Evolutionary conservation across 2,888 invertebrate species (phyloP).

Genomic region (Parasteatoda lunata): DNA sequence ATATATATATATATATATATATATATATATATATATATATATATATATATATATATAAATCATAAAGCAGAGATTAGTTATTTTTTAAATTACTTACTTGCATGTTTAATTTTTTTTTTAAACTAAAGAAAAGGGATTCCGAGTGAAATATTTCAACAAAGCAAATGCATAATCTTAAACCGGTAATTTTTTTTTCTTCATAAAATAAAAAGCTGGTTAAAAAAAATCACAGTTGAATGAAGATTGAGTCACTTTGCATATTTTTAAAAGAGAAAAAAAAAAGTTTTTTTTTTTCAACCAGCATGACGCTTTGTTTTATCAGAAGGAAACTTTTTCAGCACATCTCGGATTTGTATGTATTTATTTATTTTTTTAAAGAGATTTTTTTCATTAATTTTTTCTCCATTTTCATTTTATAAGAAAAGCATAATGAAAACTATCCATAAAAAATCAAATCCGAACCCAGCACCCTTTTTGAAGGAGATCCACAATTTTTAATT

Average conservation of each 20-base stretch:
- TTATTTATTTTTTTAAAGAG: not conserved
- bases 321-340: not conserved
- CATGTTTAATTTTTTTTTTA: no score
- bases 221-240: not conserved
- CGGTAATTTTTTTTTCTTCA: no score
- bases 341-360: constrained; percentile 2
- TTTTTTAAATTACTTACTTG: no score
- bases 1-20: no score
- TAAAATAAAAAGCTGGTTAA: not conserved
- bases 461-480: not conserved
- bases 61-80: no score
- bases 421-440: not conserved
- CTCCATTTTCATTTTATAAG: not conserved
- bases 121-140: no score
- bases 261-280: not conserved
- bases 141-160: no score
- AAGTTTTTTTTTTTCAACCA: not conserved
- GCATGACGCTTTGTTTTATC: not conserved
- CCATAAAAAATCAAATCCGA: not conserved
- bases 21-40: no score
- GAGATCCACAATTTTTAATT: not conserved
- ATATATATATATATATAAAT: no score
- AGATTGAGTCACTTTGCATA: not conserved
- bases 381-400: not conserved
- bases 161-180: no score